Evolutionary conservation across 2,888 invertebrate genomes (phyloP).

Genomic region (Lasioglossum leucozonium): DNA sequence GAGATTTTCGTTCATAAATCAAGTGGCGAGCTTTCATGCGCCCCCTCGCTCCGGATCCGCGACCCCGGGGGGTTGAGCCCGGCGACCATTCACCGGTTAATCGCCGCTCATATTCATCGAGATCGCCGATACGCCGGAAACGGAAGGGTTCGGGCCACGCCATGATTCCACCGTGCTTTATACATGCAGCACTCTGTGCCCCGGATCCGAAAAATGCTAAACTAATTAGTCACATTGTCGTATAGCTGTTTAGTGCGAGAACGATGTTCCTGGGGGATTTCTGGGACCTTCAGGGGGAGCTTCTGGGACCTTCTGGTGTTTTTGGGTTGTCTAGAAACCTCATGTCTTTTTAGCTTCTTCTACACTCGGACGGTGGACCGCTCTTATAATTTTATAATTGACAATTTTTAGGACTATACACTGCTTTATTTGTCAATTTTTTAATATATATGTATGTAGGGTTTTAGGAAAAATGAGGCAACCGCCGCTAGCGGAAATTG

Average conservation of each 20-base stretch:
- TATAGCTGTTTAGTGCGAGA: background rate
- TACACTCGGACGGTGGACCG: too few species aligned
- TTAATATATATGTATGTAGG: too few species aligned
- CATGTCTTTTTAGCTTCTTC: too few species aligned
- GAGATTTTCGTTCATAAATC: constrained; percentile 79
- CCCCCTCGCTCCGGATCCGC: constrained; percentile 26
- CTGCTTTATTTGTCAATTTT: too few species aligned
- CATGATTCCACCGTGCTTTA: background rate
- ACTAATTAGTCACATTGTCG: background rate
- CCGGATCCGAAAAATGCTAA: background rate
- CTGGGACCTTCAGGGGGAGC: background rate
- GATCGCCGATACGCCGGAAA: constrained; percentile 46
- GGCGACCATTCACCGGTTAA: constrained; percentile 33
- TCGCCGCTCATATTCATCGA: constrained; percentile 47
- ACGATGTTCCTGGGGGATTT: background rate
- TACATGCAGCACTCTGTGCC: background rate
- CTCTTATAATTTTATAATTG: too few species aligned
- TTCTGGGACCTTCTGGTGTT: background rate
- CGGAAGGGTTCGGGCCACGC: constrained; percentile 48
- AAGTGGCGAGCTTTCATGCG: constrained; percentile 49
- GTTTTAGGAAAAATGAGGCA: too few species aligned
- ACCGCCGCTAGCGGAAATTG: too few species aligned
- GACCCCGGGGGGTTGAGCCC: constrained; percentile 45
- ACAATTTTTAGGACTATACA: too few species aligned
- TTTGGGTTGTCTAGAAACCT: background rate